Evolutionary conservation across 1,140 invertebrate species (phyloP), one percentile per base, ranked within the genome.

Genomic region (Akabosia matsudoensis): DNA sequence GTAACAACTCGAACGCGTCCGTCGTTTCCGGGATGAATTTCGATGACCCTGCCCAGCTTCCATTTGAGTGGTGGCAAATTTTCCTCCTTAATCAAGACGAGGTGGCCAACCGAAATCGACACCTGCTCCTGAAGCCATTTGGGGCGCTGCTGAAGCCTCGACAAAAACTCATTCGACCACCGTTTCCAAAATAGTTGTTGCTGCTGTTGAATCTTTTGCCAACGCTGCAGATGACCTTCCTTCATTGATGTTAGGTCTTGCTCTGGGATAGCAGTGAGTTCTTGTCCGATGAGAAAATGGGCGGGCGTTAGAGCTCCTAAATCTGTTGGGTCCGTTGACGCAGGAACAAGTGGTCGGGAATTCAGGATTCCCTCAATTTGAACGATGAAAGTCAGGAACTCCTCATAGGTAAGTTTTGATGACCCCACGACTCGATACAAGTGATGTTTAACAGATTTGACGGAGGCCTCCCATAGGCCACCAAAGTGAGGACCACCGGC

Each of bases 281-380:
- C 22, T 22, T 3, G 3, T 7, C 54, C 54, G 54, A 56, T 56
- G 10, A 56, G 54, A 24, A 56, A 56, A 22, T 56, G 54, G 7
- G 54, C 54, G 14, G 54, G 54, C 4, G 54, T 56, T 3, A 56
- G n/a, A 13, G 24, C 54, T 3, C 24, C n/a, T 3, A 56, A 22
- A 24, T 56, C 54, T 4, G 54, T n/a, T 56, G 54, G 54, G 22
- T 56, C 54, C 7, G 7, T 56, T 3, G 54, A 56, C 14, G 54
- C 54, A n/a, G 54, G 54, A 56, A 24, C 22, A 24, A 56, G 54
- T 13, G 54, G 54, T 13, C 54, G 10, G 7, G 10, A 16, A 56
- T 56, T 56, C 13, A 56, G 54, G 54, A 56, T 56, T 10, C 10
- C 54, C 54, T 56, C 54, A 56, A 56, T 56, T 56, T 56, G 54